Conservation (phyloP, 2,797 vertebrate genomes). For the Catharus ustulatus region DNA sequence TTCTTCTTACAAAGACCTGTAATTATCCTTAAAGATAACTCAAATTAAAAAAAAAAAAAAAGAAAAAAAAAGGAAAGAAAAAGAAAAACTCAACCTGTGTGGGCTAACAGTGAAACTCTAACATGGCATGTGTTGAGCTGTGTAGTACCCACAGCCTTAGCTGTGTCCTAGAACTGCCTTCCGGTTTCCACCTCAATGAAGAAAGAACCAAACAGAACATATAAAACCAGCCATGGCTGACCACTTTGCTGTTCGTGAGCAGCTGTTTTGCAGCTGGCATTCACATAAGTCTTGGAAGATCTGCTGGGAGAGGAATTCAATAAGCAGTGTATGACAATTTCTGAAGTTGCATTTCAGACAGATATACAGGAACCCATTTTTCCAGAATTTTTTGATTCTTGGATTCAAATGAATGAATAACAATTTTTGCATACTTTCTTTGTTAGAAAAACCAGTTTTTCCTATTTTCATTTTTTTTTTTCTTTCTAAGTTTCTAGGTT, state of each 20-base stretch:
- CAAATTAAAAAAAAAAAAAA: neutral
- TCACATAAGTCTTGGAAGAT: neutral
- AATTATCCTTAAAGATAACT: neutral
- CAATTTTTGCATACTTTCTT: neutral
- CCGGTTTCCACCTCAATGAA: neutral
- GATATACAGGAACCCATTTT: neutral
- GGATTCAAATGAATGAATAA: neutral
- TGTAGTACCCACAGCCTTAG: neutral
- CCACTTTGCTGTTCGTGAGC: neutral
- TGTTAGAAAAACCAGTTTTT: neutral
- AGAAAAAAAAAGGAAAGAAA: too few species aligned
- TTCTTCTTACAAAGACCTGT: neutral
- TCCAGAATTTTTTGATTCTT: neutral
- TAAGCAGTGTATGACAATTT: neutral
- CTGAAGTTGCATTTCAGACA: neutral
- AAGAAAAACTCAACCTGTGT: neutral
- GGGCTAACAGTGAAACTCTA: neutral
- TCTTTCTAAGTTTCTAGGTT: neutral
- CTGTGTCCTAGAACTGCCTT: neutral
- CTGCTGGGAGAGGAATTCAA: neutral
- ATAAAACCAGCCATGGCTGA: neutral
- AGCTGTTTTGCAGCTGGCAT: neutral
- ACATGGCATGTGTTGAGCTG: neutral
- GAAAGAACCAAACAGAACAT: neutral
- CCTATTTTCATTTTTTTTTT: neutral